Conservation (phyloP, 2,113 vertebrate genomes). For the Mormyrus iriodes region DNA sequence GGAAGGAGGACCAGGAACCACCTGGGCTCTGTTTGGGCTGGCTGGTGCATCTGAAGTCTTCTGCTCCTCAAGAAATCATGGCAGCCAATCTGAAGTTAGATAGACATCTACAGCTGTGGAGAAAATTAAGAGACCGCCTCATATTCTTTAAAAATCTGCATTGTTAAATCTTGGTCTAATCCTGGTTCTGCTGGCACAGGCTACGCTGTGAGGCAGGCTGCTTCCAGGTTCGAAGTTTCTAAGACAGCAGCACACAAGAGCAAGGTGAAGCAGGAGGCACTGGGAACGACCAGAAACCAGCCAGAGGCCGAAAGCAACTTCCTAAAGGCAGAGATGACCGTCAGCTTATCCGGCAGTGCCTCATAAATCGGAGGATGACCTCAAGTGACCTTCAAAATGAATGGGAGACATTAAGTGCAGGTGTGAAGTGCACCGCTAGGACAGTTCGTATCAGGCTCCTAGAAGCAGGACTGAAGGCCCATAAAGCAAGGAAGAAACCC, state of each 20-base stretch:
- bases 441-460: background rate
- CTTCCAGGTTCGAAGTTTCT: background rate
- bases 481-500: background rate
- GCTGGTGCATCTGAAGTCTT: background rate
- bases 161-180: background rate
- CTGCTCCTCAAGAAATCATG: background rate
- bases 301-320: background rate
- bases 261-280: background rate
- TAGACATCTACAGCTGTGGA: background rate
- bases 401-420: background rate
- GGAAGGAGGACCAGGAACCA: slow-evolving; percentile 9
- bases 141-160: background rate
- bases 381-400: background rate
- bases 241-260: background rate
- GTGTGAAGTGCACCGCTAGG: too few species aligned
- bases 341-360: background rate
- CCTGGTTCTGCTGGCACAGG: background rate
- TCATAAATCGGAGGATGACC: background rate
- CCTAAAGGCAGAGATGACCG: background rate
- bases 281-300: background rate
- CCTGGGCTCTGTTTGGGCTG: slow-evolving; percentile 7
- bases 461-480: background rate
- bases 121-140: background rate
- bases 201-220: background rate
- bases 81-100: background rate